Evolutionary conservation across 2,797 vertebrate genomes (phyloP).

Genomic region (Sphenopsis melanotis): DNA sequence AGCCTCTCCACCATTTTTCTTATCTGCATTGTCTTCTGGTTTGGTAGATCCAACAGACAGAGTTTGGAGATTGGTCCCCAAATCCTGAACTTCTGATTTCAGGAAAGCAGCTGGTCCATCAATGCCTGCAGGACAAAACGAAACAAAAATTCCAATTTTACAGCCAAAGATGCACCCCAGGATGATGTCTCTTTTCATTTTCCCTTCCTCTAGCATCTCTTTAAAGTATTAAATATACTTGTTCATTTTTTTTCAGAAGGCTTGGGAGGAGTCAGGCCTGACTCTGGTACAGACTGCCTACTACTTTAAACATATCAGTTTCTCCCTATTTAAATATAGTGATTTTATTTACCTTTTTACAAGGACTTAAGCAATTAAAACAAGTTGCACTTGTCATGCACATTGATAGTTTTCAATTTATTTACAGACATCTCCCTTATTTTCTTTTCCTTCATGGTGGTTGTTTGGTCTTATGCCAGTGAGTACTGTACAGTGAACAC

Average conservation of each 20-base stretch:
- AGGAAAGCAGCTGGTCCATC: constrained; percentile 88
- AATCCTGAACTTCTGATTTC: constrained; percentile 78
- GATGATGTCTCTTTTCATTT: neutral
- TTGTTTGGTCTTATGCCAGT: neutral
- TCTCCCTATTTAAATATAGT: neutral
- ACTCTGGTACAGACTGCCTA: neutral
- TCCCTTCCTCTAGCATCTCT: neutral
- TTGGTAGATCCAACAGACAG: constrained; percentile 77
- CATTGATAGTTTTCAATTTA: neutral
- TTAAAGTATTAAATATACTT: neutral
- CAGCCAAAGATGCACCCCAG: neutral
- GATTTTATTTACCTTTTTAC: neutral
- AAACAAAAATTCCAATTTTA: neutral
- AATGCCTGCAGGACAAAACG: constrained; percentile 76
- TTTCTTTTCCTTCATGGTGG: neutral
- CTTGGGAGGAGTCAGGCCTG: neutral
- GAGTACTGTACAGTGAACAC: neutral
- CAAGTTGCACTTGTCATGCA: neutral
- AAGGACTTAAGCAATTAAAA: neutral
- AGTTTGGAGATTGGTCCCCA: constrained; percentile 77
- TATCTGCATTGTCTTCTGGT: constrained; percentile 71
- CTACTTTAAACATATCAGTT: neutral
- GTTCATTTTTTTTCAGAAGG: neutral
- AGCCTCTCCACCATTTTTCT: constrained; percentile 74
- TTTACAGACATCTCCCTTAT: neutral